Base-by-base conservation (phyloP, 1,140 invertebrate genomes). In the Acromyrmex echinatior region DNA sequence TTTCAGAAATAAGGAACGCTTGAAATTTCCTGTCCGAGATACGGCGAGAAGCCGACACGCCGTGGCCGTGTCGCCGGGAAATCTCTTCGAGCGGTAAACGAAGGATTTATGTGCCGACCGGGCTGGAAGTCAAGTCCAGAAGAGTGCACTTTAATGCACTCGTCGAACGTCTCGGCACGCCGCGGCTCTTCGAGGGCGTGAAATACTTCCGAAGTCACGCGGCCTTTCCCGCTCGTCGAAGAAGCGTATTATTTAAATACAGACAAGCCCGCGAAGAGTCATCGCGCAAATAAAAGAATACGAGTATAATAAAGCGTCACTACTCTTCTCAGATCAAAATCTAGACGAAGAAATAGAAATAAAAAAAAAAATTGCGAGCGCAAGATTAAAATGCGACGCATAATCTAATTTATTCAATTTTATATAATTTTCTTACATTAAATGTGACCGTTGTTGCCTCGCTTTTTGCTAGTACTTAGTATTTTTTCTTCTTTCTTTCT, bases 61-160 rank as follows among this genome's bases (percentile, higher is more conserved):
- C 28, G 56, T 56, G 68, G 9, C 68, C 56, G 16, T 51, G 80
- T 76, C 80, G 70, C 45, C 56, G 70, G 80, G 18, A 76, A 84
- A 84, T 74, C 80, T 62, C 80, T 62, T 76, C 28, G 39, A 63
- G 80, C 56, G 80, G 56, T 76, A 84, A 84, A 84, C 80, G 80
- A 84, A 84, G 80, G 80, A 84, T 84, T 84, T 84, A 84, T 84
- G 80, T 62, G 45, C 39, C 28, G 80, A 76, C n/a, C 80, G 39
- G 56, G 25, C 70, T 74, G 80, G 62, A 76, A 84, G 70, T 84
- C 80, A 73, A 84, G 80, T 84, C 80, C 25, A 76, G 70, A 84
- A 84, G 80, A 84, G 80, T 84, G 80, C 80, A 84, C 80, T 84
- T 84, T 84, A 76, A 84, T 76, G 80, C 80, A 82, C 80, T 84